A percentile compares a stretch with the other conserved stretches of the same genome.
Conservation (phyloP, 1,140 invertebrate genomes). For the Monomorium pharaonis region DNA sequence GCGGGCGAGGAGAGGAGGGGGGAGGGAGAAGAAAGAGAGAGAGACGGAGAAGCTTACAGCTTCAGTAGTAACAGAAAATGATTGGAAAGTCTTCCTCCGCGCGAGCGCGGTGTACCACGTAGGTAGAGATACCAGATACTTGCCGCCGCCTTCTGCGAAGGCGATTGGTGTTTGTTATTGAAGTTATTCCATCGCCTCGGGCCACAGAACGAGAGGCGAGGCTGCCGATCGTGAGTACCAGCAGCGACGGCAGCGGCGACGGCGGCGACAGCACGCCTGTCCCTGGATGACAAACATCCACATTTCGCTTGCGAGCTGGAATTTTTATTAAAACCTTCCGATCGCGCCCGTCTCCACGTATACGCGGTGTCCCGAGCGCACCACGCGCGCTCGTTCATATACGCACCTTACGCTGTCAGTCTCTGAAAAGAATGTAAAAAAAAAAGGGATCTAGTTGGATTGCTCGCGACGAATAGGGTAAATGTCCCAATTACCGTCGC, state of each 20-base stretch:
- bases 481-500: too few species aligned
- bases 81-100: conserved; percentile 56
- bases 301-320: conserved; percentile 74
- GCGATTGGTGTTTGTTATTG: conserved; percentile 78
- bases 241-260: conserved; percentile 6
- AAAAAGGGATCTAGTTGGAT: too few species aligned
- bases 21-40: too few species aligned
- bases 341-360: conserved; percentile 46
- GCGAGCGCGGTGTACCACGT: conserved; percentile 33
- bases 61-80: conserved; percentile 18
- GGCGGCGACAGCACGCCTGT: conserved; percentile 64
- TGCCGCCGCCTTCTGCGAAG: conserved; percentile 66
- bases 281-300: conserved; percentile 80
- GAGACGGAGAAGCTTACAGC: background rate
- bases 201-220: conserved; percentile 80
- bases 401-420: too few species aligned
- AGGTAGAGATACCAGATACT: conserved; percentile 55
- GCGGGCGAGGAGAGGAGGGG: background rate
- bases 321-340: conserved; percentile 75
- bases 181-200: conserved; percentile 82
- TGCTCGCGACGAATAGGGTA: too few species aligned
- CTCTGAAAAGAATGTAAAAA: too few species aligned
- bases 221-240: conserved; percentile 68
- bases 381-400: background rate
- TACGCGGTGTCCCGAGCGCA: conserved; percentile 62